Evolutionary conservation across 1,140 invertebrate species (phyloP).

Genomic region (Elymnias hypermnestra): DNA sequence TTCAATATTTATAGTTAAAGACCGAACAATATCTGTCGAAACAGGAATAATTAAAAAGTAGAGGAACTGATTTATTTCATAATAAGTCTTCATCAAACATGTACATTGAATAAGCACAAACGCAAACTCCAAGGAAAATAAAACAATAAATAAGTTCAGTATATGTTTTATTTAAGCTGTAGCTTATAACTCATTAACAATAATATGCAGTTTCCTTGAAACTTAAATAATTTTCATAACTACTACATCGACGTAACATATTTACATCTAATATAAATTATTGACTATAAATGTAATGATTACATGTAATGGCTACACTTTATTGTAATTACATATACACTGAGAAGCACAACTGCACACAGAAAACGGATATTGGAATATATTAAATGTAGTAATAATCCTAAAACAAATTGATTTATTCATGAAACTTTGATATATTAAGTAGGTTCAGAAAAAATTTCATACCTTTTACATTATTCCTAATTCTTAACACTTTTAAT

Average conservation of each 20-base stretch:
- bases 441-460: conserved; percentile 24
- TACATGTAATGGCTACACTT: conserved; percentile 27
- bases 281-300: conserved; percentile 27
- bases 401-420: conserved; percentile 5
- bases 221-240: conserved; percentile 44
- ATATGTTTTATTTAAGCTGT: conserved; percentile 64
- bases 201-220: conserved; percentile 65
- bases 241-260: conserved; percentile 42
- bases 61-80: too few relatives aligned
- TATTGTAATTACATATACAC: conserved; percentile 31
- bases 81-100: too few relatives aligned
- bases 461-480: conserved; percentile 29
- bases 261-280: conserved; percentile 37
- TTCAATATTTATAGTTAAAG: too few relatives aligned
- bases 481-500: conserved; percentile 20
- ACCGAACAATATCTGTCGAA: too few relatives aligned
- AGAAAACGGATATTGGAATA: conserved; percentile 8
- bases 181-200: conserved; percentile 61
- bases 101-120: too few relatives aligned
- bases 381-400: conserved; percentile 11
- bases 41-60: too few relatives aligned
- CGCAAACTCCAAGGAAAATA: too few relatives aligned
- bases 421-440: conserved; percentile 7
- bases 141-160: conserved; percentile 35
- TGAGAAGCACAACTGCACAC: conserved; percentile 16